Base-by-base conservation (phyloP, 2,888 invertebrate species). In the Spilarctia lutea region DNA sequence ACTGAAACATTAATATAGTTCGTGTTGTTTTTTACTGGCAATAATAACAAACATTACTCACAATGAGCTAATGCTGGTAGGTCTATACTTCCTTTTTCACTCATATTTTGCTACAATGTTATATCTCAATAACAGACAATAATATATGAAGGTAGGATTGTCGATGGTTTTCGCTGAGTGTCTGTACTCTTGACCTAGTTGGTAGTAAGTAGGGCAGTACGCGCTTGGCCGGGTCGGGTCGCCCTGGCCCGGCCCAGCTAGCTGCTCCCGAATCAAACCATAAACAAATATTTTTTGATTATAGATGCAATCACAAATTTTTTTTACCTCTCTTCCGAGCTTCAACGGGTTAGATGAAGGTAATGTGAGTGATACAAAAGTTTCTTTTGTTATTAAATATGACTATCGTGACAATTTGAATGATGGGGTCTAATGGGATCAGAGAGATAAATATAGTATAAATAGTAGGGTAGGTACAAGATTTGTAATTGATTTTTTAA, bases 161-260 rank as follows among this genome's bases (percentile, higher is more conserved):
- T 75, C 75, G 68, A 76, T 78, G 74, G 80, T 78, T 84, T 85
- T 83, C 80, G 82, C 80, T 79, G 79, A 83, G 79, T 82, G 84
- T 83, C 84, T 86, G 84, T 94, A 93, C 91, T 92, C 94, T 94
- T 95, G 94, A 95, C 94, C 94, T 79, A 92, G 81, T 90, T 94
- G 65, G 66, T 67, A 72, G 81, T 85, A 95, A 91, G 87, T 94
- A 92, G 94, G 94, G 88, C 92, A 77, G 77, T 69, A 65, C 74
- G 73, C 83, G 71, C 10, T 68, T 65, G 56, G 66, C 72, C 74
- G 66, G 87, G 85, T 84, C 89, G 89, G 87, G 84, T 84, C 86
- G 83, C 82, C 85, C 87, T 77, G 76, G 68, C 72, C 68, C 74
- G 65, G 71, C 68, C 84, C 63, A 73, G 73, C 78, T 71, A 71